Percentiles rank a stretch among this genome's conserved stretches.
These are phyloP conservation scores for Mythimna ferrago DNA, from an alignment of 2,888 invertebrate genomes.

Conservation along the genomic window DNA sequence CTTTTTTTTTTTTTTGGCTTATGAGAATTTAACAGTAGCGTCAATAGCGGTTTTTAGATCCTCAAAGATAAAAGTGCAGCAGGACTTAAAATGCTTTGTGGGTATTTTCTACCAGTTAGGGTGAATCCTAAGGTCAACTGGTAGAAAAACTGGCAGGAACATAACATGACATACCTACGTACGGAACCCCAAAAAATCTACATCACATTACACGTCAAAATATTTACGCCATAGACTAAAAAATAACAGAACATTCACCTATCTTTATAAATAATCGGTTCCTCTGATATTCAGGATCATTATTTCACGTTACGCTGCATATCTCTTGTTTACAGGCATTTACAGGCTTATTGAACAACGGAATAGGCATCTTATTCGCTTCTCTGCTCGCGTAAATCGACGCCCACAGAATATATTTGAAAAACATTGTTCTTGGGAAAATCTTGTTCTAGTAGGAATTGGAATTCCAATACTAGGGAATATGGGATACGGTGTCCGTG, in stretches of 20 bases:
- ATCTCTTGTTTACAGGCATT: slow-evolving; percentile 36
- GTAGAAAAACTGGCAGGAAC: too few species aligned
- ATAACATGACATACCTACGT: too few species aligned
- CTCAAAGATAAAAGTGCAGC: too few species aligned
- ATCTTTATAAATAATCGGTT: slow-evolving; percentile 1
- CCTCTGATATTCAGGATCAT: slow-evolving; percentile 21
- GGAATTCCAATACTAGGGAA: slow-evolving; percentile 9
- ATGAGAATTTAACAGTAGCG: too few species aligned
- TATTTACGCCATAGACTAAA: too few species aligned
- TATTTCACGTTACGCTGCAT: slow-evolving; percentile 48
- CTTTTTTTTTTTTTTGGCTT: too few species aligned
- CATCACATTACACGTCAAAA: too few species aligned
- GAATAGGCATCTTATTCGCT: slow-evolving; percentile 30
- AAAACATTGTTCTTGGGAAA: slow-evolving; percentile 1
- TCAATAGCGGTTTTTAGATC: too few species aligned
- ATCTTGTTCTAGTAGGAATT: background rate
- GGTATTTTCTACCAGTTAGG: too few species aligned
- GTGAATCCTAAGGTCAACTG: too few species aligned
- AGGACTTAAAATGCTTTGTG: too few species aligned
- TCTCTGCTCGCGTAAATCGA: slow-evolving; percentile 35
- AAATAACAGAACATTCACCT: background rate
- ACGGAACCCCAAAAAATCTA: too few species aligned
- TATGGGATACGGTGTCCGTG: background rate
- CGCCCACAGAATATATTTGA: slow-evolving; percentile 6
- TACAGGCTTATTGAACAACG: slow-evolving; percentile 34